Percentiles rank a stretch among this genome's conserved stretches.
Conservation (phyloP, 1,140 invertebrate genomes). For the Philaenus spumarius region DNA sequence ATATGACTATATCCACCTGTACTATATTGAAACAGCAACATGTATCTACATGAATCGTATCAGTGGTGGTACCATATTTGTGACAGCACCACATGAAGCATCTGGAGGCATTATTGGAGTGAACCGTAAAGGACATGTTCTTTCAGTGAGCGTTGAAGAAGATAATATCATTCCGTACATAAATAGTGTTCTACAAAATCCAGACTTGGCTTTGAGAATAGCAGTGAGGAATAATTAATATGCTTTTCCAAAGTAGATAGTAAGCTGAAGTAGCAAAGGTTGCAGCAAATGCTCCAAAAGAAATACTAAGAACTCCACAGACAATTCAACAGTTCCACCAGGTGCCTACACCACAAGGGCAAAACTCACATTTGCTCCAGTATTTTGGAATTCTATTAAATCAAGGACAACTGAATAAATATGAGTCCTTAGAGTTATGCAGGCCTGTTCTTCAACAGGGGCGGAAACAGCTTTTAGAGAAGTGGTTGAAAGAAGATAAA, state of each 20-base stretch:
- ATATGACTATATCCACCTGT: slow-evolving; percentile 98
- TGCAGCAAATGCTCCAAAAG: slow-evolving; percentile 94
- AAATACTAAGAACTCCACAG: slow-evolving; percentile 91
- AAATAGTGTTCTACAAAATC: slow-evolving; percentile 88
- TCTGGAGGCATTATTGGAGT: slow-evolving; percentile 98
- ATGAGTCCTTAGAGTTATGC: slow-evolving; percentile 95
- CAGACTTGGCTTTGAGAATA: slow-evolving; percentile 95
- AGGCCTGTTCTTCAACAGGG: slow-evolving; percentile 86
- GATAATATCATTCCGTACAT: slow-evolving; percentile 97
- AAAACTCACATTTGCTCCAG: slow-evolving; percentile 91
- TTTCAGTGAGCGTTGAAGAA: slow-evolving; percentile 96
- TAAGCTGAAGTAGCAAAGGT: slow-evolving; percentile 97
- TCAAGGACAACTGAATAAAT: slow-evolving; percentile 87
- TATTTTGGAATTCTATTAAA: slow-evolving; percentile 98
- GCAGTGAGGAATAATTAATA: slow-evolving; percentile 97
- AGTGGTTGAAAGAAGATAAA: slow-evolving; percentile 99
- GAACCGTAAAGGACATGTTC: slow-evolving; percentile 93
- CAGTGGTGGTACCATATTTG: slow-evolving; percentile 97
- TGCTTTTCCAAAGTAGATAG: slow-evolving; percentile 85
- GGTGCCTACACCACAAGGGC: slow-evolving; percentile 84
- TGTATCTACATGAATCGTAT: slow-evolving; percentile 99
- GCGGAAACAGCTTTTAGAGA: slow-evolving; percentile 93
- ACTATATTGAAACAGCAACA: slow-evolving; percentile 97
- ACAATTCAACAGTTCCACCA: slow-evolving; percentile 98
- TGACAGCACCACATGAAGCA: slow-evolving; percentile 92